phyloP scores from a whole-genome alignment of 2,888 invertebrate species.

The Ornithoptera alexandrae region DNA sequence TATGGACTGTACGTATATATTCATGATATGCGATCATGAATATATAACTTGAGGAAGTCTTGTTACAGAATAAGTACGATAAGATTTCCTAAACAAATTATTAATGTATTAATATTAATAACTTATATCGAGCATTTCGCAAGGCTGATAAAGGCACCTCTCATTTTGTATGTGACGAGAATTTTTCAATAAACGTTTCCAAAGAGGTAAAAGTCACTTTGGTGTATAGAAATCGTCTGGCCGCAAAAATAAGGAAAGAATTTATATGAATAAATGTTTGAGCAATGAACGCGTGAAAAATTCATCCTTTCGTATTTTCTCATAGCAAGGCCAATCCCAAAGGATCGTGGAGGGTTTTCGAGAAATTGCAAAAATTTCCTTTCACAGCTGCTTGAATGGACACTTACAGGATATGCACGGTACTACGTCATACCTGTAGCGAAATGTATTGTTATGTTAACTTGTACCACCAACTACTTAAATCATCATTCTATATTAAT shows the following conservation, averaged over 20 bases:
- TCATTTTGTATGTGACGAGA: constrained; percentile 17
- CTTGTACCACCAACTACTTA: background rate
- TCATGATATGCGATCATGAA: too few species aligned
- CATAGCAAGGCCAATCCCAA: constrained; percentile 24
- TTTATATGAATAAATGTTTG: constrained; percentile 45
- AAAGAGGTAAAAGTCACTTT: constrained; percentile 25
- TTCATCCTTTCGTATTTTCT: constrained; percentile 37
- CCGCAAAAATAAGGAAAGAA: constrained; percentile 33
- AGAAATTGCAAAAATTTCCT: constrained; percentile 39
- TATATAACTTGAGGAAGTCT: background rate
- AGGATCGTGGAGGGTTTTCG: constrained; percentile 34
- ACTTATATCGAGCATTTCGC: background rate
- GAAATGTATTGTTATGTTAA: background rate
- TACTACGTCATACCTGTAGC: constrained; percentile 15
- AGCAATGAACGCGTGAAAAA: constrained; percentile 40
- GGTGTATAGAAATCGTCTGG: constrained; percentile 20
- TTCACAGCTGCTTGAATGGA: constrained; percentile 29
- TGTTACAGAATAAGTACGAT: background rate
- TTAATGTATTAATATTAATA: background rate
- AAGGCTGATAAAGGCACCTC: background rate
- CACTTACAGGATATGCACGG: constrained; percentile 20
- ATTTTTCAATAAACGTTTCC: constrained; percentile 22
- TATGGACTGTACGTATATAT: too few species aligned
- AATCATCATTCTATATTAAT: too few species aligned
- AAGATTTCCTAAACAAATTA: background rate